Percentiles rank a stretch among this genome's conserved stretches.
Evolutionary conservation across 2,113 vertebrate genomes (phyloP).

Genomic region (Meles meles): DNA sequence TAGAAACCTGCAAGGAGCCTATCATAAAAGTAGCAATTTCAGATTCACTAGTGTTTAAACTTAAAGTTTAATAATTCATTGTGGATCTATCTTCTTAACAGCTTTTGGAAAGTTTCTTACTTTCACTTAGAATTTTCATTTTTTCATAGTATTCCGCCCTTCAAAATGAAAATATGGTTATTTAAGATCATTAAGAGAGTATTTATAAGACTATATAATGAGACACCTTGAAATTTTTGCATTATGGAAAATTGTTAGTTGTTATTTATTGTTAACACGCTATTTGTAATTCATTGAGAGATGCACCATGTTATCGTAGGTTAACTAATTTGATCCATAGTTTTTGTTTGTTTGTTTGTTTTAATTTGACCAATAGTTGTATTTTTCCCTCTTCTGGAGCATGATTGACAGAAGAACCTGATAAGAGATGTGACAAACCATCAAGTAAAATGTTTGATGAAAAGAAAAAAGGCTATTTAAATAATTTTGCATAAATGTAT

Average conservation of each 20-base stretch:
- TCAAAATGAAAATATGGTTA: not conserved
- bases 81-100: constrained; percentile 21
- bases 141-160: not conserved
- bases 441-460: not conserved
- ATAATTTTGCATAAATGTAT: not conserved
- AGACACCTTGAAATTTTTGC: not conserved
- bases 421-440: not conserved
- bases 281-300: not conserved
- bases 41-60: constrained; percentile 55
- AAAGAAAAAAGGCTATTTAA: not conserved
- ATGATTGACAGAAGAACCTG: not conserved
- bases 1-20: constrained; percentile 38
- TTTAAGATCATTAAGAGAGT: not conserved
- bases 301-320: not conserved
- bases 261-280: not conserved
- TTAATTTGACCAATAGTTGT: not conserved
- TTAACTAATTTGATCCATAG: not conserved
- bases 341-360: no score
- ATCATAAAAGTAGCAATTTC: constrained; percentile 53
- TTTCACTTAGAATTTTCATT: constrained; percentile 39
- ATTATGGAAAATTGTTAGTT: not conserved
- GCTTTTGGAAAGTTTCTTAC: constrained; percentile 41
- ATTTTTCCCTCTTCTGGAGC: not conserved
- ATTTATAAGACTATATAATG: not conserved
- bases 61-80: constrained; percentile 64